Conservation (phyloP, 2,888 invertebrate genomes). For the Heteropelma amictum region DNA sequence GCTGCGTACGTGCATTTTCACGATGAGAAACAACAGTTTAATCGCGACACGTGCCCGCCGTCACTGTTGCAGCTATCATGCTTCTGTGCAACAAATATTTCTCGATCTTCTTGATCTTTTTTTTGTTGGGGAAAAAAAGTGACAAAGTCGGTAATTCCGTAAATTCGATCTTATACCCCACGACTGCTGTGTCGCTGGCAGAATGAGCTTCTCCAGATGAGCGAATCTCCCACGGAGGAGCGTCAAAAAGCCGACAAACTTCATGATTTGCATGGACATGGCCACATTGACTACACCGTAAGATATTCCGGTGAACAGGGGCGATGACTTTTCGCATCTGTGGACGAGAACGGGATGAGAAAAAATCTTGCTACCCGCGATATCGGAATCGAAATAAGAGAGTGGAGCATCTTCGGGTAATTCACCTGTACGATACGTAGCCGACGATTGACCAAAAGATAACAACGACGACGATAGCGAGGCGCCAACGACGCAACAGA, state of each 20-base stretch:
- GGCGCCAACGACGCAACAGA: conserved; percentile 33
- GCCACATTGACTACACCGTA: conserved; percentile 59
- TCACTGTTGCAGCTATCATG: too few species aligned
- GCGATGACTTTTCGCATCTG: conserved; percentile 56
- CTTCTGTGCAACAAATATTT: too few species aligned
- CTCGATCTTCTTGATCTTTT: too few species aligned
- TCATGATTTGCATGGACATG: conserved; percentile 62
- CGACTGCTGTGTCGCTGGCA: too few species aligned
- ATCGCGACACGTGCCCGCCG: too few species aligned
- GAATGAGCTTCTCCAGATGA: conserved; percentile 48
- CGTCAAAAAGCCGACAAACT: conserved; percentile 56
- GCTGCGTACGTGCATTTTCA: too few species aligned
- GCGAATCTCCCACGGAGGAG: conserved; percentile 51
- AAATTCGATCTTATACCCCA: conserved; percentile 14
- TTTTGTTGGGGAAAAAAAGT: not conserved
- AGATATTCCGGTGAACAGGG: conserved; percentile 55
- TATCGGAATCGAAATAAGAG: not conserved
- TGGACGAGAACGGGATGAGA: not conserved
- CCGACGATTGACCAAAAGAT: conserved; percentile 59
- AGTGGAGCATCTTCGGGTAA: too few species aligned
- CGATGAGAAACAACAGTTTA: too few species aligned
- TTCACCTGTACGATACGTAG: conserved; percentile 60
- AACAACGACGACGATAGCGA: conserved; percentile 16
- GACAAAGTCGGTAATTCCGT: too few species aligned
- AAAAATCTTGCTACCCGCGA: not conserved